Evolutionary conservation across 2,113 vertebrate species (phyloP).

Genomic region (Malurus alboscapulatus): DNA sequence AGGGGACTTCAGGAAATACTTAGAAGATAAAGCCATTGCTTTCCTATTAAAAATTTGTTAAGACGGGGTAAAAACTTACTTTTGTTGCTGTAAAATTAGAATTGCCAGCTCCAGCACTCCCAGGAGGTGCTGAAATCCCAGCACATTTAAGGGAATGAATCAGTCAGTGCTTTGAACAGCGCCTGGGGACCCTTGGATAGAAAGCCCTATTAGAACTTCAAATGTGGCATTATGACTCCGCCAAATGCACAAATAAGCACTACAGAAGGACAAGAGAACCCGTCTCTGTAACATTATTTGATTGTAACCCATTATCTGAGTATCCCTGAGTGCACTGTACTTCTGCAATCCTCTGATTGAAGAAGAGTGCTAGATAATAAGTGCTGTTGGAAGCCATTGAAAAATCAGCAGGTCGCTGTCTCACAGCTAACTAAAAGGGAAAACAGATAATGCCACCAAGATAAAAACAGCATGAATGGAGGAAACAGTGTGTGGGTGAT

Average conservation of each 20-base stretch:
- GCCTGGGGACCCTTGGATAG: background rate
- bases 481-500: background rate
- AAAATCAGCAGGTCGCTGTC: conserved; percentile 26
- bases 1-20: background rate
- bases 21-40: background rate
- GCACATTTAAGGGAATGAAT: background rate
- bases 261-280: background rate
- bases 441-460: conserved; percentile 6
- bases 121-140: background rate
- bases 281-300: background rate
- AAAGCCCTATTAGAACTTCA: background rate
- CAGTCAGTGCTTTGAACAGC: background rate
- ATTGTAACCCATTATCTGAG: conserved; percentile 14
- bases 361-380: conserved; percentile 29
- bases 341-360: conserved; percentile 15
- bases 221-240: background rate
- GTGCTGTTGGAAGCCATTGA: conserved; percentile 25
- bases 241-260: background rate
- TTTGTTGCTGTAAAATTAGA: background rate
- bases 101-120: background rate
- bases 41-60: background rate
- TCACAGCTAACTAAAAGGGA: background rate
- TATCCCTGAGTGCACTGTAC: background rate
- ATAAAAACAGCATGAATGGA: background rate
- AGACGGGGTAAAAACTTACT: background rate